Conservation (phyloP, 2,888 invertebrate species). For the Nomada lathburiana region DNA sequence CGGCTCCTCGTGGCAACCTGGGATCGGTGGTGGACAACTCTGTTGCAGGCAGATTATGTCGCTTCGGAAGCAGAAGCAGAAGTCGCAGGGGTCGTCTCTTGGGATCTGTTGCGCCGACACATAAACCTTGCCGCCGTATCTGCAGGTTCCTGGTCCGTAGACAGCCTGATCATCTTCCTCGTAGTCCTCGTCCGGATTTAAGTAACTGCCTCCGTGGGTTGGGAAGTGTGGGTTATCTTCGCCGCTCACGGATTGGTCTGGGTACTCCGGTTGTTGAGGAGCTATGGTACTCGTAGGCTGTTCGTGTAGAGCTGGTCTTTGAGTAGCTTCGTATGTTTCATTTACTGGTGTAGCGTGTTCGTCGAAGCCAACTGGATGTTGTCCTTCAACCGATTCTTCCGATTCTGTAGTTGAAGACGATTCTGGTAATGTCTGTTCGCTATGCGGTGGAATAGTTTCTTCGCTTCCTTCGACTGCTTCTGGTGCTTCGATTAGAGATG, state of each 20-base stretch:
- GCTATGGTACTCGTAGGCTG: constrained; percentile 43
- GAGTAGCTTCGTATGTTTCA: constrained; percentile 61
- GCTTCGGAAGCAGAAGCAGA: constrained; percentile 98
- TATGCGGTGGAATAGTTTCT: constrained; percentile 57
- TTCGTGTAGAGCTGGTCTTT: constrained; percentile 26
- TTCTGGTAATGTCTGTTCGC: constrained; percentile 65
- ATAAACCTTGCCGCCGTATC: constrained; percentile 96
- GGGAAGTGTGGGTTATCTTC: constrained; percentile 81
- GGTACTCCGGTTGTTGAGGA: constrained; percentile 70
- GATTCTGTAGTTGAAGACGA: constrained; percentile 53
- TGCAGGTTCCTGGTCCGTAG: constrained; percentile 95
- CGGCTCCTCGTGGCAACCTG: constrained; percentile 95
- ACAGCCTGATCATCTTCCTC: constrained; percentile 91
- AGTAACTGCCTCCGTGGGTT: constrained; percentile 84
- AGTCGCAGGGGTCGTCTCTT: constrained; percentile 97
- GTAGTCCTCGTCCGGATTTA: constrained; percentile 88
- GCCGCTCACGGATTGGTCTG: constrained; percentile 73
- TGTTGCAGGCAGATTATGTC: constrained; percentile 98
- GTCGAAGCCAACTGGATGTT: constrained; percentile 68
- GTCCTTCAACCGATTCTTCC: constrained; percentile 67
- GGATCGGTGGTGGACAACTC: constrained; percentile 97
- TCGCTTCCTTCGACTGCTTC: constrained; percentile 33
- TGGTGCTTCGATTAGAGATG: constrained; percentile 27
- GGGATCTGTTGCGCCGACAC: constrained; percentile 98
- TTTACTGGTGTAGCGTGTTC: constrained; percentile 69